These are phyloP conservation scores for Pogonocichla stellata DNA, from an alignment of 2,113 vertebrate genomes.

Conservation along the genomic window DNA sequence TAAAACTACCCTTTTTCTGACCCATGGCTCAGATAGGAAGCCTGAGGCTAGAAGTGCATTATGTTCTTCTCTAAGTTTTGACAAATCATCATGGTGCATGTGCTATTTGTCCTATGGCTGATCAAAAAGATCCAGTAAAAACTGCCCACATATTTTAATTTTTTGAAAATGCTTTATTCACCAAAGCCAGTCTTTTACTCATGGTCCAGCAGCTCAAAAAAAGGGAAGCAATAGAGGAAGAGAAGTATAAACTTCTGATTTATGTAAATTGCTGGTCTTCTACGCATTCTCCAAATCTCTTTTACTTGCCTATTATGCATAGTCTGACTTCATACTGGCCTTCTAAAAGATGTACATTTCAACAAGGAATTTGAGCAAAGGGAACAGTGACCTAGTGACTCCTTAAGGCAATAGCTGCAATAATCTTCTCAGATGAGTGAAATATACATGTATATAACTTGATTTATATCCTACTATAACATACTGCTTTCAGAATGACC, in stretches of 20 bases:
- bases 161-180: background rate
- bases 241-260: background rate
- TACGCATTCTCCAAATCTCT: background rate
- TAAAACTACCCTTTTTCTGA: background rate
- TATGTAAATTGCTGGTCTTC: background rate
- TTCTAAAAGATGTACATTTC: background rate
- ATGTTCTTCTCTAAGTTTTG: background rate
- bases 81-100: background rate
- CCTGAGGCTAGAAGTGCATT: background rate
- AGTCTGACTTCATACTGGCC: background rate
- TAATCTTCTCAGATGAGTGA: conserved; percentile 2
- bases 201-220: background rate
- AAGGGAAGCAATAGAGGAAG: background rate
- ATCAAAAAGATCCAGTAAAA: background rate
- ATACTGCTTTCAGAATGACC: background rate
- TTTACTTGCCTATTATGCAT: background rate
- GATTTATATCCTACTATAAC: background rate
- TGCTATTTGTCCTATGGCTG: background rate
- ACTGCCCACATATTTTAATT: background rate
- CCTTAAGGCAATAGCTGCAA: background rate
- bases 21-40: background rate
- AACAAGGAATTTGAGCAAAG: background rate
- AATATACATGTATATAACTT: background rate
- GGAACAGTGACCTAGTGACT: background rate
- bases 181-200: background rate